Conservation (phyloP, 2,797 vertebrate species). For the Phoeniculus purpureus region DNA sequence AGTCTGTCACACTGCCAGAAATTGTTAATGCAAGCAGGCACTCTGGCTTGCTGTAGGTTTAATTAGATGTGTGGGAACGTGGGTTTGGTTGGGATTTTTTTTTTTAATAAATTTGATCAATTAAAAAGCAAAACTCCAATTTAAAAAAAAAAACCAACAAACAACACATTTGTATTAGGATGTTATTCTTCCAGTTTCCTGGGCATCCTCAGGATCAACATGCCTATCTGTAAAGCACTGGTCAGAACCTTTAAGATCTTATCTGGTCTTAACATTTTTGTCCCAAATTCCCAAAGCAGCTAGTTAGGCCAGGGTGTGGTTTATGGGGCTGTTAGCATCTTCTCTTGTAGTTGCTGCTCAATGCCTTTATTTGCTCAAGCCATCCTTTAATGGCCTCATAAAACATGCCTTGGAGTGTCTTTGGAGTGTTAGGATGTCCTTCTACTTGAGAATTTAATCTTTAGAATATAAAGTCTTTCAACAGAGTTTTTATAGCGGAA, state of each 20-base stretch:
- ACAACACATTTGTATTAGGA: background rate
- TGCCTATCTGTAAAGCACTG: background rate
- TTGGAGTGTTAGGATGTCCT: slow-evolving; percentile 8
- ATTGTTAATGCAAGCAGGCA: background rate
- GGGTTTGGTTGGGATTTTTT: rapidly evolving
- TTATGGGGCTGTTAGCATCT: background rate
- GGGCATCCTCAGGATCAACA: background rate
- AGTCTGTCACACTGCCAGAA: background rate
- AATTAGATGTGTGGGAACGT: background rate
- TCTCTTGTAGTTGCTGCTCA: background rate
- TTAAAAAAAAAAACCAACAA: background rate
- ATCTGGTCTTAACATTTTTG: background rate
- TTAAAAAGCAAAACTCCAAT: background rate
- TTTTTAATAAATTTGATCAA: background rate
- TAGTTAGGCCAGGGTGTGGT: background rate
- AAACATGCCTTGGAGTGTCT: slow-evolving; percentile 8
- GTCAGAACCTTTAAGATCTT: background rate
- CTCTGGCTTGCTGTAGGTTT: background rate
- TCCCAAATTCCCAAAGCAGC: background rate
- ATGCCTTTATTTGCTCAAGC: background rate
- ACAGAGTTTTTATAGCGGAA: background rate
- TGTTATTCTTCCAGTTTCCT: background rate
- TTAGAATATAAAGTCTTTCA: background rate
- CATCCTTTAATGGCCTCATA: slow-evolving; percentile 28
- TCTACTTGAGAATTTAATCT: background rate